These are phyloP conservation scores for Danionella dracula DNA, from an alignment of 2,797 vertebrate species.

Conservation along the genomic window DNA sequence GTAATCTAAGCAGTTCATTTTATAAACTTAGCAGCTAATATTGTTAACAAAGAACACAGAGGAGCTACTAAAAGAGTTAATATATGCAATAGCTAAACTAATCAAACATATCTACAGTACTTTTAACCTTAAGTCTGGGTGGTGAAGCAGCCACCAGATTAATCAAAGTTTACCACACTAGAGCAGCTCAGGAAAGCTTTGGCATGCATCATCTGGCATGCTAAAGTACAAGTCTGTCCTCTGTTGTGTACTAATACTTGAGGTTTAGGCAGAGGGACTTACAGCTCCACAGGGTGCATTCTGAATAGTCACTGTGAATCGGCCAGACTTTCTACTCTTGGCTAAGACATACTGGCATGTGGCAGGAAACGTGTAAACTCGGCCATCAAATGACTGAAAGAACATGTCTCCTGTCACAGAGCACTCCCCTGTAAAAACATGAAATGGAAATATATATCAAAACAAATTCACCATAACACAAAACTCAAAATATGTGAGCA, in stretches of 20 bases:
- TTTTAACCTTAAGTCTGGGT: constrained; percentile 12
- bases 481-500: no score
- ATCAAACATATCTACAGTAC: constrained; percentile 3
- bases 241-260: neutral
- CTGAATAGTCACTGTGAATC: constrained; percentile 84
- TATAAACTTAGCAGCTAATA: no score
- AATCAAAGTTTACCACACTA: constrained; percentile 14
- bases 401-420: constrained; percentile 90
- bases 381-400: constrained; percentile 89
- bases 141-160: constrained; percentile 17
- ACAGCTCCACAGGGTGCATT: constrained; percentile 88
- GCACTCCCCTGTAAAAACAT: constrained; percentile 77
- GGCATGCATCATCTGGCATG: constrained; percentile 14
- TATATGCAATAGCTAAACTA: neutral
- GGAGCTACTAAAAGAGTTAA: neutral
- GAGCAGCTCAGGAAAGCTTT: constrained; percentile 11
- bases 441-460: neutral
- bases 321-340: constrained; percentile 80
- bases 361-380: constrained; percentile 84
- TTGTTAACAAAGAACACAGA: no score
- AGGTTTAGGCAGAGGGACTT: constrained; percentile 52
- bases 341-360: constrained; percentile 89
- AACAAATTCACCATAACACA: neutral
- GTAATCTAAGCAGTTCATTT: no score
- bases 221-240: constrained; percentile 7